phyloP scores from a whole-genome alignment of 2,113 vertebrate species.

The Ctenodactylus gundi region DNA sequence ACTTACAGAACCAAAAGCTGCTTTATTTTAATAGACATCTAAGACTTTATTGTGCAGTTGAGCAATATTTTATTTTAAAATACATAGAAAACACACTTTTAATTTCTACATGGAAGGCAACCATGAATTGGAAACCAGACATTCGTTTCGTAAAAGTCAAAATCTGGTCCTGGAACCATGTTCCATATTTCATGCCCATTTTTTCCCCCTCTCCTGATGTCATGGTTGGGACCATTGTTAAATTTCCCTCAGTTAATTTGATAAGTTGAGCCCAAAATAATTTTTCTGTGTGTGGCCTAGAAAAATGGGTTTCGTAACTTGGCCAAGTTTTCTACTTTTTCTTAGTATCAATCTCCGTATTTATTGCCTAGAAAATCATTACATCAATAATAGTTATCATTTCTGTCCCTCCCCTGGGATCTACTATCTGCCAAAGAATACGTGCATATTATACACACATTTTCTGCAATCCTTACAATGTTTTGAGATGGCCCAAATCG shows the following conservation, averaged over 20 bases:
- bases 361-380: background rate
- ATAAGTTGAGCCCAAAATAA: background rate
- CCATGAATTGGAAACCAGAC: background rate
- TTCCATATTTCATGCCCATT: background rate
- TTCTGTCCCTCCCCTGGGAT: background rate
- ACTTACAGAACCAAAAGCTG: background rate
- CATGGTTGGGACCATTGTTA: background rate
- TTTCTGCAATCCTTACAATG: background rate
- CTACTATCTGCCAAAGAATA: background rate
- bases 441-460: background rate
- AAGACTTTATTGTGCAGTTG: background rate
- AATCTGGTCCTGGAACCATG: background rate
- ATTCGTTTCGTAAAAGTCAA: too few relatives aligned
- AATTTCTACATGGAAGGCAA: background rate
- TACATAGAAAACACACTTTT: too few relatives aligned
- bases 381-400: background rate
- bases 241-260: conserved; percentile 21
- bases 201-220: background rate
- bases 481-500: background rate
- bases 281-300: background rate
- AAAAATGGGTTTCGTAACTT: background rate
- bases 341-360: background rate
- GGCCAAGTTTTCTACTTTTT: background rate
- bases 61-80: conserved; percentile 14
- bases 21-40: background rate